These are phyloP conservation scores for Taxidea taxus DNA, from an alignment of 2,113 vertebrate species.

Conservation along the genomic window DNA sequence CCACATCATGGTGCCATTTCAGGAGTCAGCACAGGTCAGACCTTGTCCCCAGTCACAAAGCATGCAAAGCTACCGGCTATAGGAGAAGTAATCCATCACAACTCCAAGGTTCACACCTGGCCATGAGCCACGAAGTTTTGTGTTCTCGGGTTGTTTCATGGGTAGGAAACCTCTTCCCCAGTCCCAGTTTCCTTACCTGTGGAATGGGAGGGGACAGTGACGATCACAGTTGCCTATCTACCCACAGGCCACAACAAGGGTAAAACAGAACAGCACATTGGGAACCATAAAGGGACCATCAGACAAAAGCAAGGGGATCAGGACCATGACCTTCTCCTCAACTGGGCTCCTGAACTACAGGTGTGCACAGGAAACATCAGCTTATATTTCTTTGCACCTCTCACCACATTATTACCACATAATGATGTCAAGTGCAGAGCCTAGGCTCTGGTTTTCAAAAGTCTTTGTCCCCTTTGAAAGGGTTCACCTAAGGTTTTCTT, in stretches of 20 bases:
- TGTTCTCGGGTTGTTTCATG: background rate
- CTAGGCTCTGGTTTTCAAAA: background rate
- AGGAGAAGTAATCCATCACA: background rate
- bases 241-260: background rate
- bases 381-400: background rate
- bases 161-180: background rate
- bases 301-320: background rate
- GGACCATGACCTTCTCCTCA: background rate
- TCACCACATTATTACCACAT: background rate
- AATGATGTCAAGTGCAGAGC: background rate
- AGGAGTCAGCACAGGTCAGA: background rate
- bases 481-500: slow-evolving; percentile 39
- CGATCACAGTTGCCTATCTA: background rate
- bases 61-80: background rate
- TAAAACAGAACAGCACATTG: background rate
- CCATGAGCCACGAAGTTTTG: background rate
- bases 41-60: background rate
- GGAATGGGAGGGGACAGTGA: background rate
- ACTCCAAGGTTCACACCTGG: background rate
- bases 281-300: background rate
- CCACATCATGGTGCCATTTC: background rate
- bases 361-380: background rate
- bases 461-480: background rate
- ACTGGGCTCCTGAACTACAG: background rate
- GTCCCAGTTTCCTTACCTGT: background rate